phyloP scores from a whole-genome alignment of 2,113 vertebrate species.

The Anhinga anhinga region DNA sequence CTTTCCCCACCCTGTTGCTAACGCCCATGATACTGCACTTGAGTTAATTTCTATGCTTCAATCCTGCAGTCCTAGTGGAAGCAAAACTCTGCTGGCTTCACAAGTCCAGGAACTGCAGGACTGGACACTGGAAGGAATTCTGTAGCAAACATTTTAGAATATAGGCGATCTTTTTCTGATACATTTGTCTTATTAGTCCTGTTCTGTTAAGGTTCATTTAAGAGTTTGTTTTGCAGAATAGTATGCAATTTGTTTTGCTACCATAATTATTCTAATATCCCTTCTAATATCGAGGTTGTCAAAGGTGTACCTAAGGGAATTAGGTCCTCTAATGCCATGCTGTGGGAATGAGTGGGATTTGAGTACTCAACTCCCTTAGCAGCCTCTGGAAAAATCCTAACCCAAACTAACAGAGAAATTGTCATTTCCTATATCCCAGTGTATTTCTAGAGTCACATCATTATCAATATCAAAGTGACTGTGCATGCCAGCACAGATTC shows the following conservation, averaged over 20 bases:
- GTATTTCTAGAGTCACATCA: background rate
- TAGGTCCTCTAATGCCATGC: background rate
- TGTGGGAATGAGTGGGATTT: background rate
- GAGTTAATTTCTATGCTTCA: constrained; percentile 25
- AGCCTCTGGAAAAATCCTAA: background rate
- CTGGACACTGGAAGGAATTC: background rate
- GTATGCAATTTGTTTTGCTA: background rate
- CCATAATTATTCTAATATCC: background rate
- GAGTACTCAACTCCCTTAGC: background rate
- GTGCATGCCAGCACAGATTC: background rate
- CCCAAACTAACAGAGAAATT: background rate
- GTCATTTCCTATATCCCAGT: background rate
- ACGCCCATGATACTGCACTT: constrained; percentile 1
- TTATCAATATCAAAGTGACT: background rate
- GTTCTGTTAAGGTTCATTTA: background rate
- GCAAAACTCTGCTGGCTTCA: background rate
- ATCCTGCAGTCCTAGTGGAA: constrained; percentile 12
- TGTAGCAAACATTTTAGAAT: background rate
- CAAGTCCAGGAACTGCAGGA: background rate
- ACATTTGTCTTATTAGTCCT: background rate
- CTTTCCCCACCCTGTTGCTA: constrained; percentile 68
- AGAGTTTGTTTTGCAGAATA: background rate
- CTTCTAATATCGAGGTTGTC: background rate
- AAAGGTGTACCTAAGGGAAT: background rate
- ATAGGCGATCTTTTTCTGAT: background rate